These are phyloP conservation scores for Cephus runcator DNA, from an alignment of 2,888 invertebrate genomes.

Conservation along the genomic window DNA sequence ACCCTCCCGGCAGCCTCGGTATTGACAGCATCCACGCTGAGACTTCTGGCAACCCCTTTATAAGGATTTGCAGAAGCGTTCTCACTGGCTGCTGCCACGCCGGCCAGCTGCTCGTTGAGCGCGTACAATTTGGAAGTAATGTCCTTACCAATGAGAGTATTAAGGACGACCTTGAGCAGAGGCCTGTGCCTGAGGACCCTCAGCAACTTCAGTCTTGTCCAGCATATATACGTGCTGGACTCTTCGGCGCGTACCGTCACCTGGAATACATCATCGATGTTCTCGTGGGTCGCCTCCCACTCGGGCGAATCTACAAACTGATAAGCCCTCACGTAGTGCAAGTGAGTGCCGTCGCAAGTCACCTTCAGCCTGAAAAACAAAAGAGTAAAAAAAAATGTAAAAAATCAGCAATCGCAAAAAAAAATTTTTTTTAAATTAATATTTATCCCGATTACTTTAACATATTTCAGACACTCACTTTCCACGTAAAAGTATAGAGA, in stretches of 20 bases:
- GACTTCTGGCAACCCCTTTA: constrained; percentile 73
- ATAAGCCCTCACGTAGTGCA: constrained; percentile 82
- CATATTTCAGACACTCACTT: constrained; percentile 71
- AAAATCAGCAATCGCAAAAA: no score
- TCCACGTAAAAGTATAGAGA: constrained; percentile 84
- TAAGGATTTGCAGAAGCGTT: constrained; percentile 64
- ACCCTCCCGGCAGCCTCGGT: constrained; percentile 81
- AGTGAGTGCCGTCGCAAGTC: constrained; percentile 83
- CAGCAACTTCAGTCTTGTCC: constrained; percentile 81
- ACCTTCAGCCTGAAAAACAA: constrained; percentile 76
- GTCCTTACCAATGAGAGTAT: constrained; percentile 86
- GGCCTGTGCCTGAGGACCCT: constrained; percentile 80
- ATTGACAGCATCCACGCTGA: constrained; percentile 82
- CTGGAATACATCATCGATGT: constrained; percentile 83
- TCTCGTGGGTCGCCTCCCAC: constrained; percentile 85
- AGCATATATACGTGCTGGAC: constrained; percentile 80
- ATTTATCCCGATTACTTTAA: no score
- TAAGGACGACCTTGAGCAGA: constrained; percentile 78
- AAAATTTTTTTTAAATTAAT: no score
- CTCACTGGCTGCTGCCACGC: constrained; percentile 63
- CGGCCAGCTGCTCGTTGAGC: constrained; percentile 78
- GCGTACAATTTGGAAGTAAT: constrained; percentile 88
- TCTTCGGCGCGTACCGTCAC: constrained; percentile 78
- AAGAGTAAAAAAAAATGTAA: constrained; percentile 6
- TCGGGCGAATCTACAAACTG: constrained; percentile 92